A percentile compares a stretch with the other conserved stretches of the same genome.
Evolutionary conservation across 2,888 invertebrate species (phyloP).

Genomic region (Chloroclystis v-ata): DNA sequence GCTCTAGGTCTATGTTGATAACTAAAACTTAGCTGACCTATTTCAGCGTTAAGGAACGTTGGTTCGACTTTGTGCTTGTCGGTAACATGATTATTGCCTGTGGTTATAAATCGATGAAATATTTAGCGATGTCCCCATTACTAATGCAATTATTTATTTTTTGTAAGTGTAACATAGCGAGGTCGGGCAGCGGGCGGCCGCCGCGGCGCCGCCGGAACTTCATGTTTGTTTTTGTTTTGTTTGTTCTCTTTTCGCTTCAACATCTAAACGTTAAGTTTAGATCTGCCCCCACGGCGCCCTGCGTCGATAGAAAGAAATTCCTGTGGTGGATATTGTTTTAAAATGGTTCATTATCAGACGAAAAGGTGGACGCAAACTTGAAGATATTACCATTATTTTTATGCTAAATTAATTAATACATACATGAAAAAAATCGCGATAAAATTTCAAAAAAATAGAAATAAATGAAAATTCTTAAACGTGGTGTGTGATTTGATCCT

Average conservation of each 20-base stretch:
- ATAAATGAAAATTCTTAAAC: slow-evolving; percentile 74
- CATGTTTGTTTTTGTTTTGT: slow-evolving; percentile 72
- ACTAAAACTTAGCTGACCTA: slow-evolving; percentile 11
- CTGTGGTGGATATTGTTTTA: slow-evolving; percentile 55
- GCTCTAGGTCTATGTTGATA: slow-evolving; percentile 41
- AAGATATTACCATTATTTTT: slow-evolving; percentile 75
- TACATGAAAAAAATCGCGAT: slow-evolving; percentile 54
- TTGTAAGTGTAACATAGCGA: slow-evolving; percentile 33
- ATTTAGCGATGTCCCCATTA: slow-evolving; percentile 30
- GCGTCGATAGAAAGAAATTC: slow-evolving; percentile 53
- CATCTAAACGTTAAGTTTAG: slow-evolving; percentile 52
- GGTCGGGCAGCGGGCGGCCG: slow-evolving; percentile 29
- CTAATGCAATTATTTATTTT: slow-evolving; percentile 47
- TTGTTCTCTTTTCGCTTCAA: slow-evolving; percentile 71
- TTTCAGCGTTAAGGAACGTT: slow-evolving; percentile 34
- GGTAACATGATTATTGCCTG: slow-evolving; percentile 36
- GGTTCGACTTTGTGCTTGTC: slow-evolving; percentile 32
- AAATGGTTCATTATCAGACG: slow-evolving; percentile 55
- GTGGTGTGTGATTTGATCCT: slow-evolving; percentile 74
- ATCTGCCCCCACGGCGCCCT: slow-evolving; percentile 53
- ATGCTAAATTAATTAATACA: slow-evolving; percentile 76
- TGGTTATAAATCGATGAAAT: slow-evolving; percentile 39
- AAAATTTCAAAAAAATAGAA: slow-evolving; percentile 69
- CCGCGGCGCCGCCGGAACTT: slow-evolving; percentile 53
- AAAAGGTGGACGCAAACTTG: slow-evolving; percentile 70